Conservation (phyloP, 2,113 vertebrate species). For the Gorsachius goisagi region DNA sequence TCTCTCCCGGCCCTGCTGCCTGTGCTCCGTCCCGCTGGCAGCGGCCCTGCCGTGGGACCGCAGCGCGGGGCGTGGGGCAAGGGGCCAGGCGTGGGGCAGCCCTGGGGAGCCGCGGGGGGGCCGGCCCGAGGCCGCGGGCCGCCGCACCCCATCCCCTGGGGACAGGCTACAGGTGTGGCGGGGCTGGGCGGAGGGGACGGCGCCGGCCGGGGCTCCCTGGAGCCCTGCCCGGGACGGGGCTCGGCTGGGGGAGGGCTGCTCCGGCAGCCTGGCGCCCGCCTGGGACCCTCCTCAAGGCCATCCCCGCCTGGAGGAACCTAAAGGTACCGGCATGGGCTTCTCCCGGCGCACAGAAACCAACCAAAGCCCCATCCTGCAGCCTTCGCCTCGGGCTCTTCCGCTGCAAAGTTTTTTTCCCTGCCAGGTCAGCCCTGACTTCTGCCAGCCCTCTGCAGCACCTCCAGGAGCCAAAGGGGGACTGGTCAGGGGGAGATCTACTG, state of each 20-base stretch:
- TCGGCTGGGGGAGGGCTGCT: neutral
- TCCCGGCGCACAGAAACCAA: neutral
- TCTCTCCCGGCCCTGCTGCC: neutral
- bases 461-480: neutral
- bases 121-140: too few relatives aligned
- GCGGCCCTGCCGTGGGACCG: neutral
- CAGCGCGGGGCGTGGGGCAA: neutral
- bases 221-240: neutral
- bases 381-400: neutral
- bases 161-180: neutral
- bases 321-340: neutral
- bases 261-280: neutral
- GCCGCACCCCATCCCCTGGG: neutral
- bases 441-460: neutral
- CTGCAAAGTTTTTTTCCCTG: neutral
- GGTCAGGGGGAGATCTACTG: fast-evolving
- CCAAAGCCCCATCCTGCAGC: neutral
- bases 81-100: neutral
- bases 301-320: neutral
- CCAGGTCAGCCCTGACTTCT: neutral
- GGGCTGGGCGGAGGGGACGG: neutral
- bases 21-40: neutral
- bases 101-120: neutral
- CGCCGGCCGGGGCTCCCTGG: fast-evolving
- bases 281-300: neutral